Percentiles rank a stretch among this genome's conserved stretches.
These are phyloP conservation scores for Corythucha ciliata DNA, from an alignment of 2,888 invertebrate species.

Conservation along the genomic window DNA sequence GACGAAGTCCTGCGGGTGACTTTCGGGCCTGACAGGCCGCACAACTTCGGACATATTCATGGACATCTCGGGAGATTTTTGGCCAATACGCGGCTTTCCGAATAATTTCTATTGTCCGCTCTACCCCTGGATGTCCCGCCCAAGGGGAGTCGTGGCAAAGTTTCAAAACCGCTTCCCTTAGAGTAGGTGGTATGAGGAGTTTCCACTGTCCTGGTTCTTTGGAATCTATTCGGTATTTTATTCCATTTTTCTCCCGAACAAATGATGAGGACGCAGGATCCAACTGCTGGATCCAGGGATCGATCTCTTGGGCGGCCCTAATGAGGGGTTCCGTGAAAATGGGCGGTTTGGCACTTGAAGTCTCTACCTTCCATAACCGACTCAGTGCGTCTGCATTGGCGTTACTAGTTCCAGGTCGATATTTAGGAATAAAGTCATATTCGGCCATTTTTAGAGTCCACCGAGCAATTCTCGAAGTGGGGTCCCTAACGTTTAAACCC, in stretches of 20 bases:
- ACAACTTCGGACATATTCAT: neutral
- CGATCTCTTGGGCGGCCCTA: neutral
- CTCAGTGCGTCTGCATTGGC: constrained; percentile 11
- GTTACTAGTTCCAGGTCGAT: constrained; percentile 5
- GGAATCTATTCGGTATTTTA: neutral
- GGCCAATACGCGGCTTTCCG: neutral
- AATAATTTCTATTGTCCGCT: neutral
- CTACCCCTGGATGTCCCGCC: neutral
- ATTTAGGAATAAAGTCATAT: neutral
- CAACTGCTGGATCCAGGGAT: neutral
- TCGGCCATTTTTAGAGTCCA: neutral
- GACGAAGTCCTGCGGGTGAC: neutral
- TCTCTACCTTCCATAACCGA: neutral
- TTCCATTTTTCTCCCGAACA: neutral
- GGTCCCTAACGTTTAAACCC: neutral
- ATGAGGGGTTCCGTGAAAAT: neutral
- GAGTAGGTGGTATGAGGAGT: neutral
- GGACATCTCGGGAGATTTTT: neutral
- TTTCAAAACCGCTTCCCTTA: neutral
- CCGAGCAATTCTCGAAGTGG: neutral
- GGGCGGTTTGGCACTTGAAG: neutral
- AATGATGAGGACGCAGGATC: no score
- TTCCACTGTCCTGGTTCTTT: no score
- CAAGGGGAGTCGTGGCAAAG: neutral
- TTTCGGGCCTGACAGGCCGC: neutral